Evolutionary conservation across 2,113 vertebrate genomes (phyloP).

Genomic region (Acrocephalus kingi): DNA sequence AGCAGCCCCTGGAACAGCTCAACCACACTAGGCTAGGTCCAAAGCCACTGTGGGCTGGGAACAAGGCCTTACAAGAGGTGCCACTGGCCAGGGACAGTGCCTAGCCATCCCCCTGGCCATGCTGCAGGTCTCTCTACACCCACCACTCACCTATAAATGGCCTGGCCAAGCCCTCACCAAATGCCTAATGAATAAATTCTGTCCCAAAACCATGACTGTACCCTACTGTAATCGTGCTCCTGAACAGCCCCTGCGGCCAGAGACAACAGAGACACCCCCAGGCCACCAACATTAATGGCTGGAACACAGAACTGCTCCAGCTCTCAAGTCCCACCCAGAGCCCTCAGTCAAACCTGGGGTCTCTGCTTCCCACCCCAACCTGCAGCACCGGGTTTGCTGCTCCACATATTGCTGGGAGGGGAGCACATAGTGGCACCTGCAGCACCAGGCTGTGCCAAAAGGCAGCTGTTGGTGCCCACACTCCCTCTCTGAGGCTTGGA

Average conservation of each 20-base stretch:
- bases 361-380: neutral
- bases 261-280: rapidly evolving
- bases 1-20: neutral
- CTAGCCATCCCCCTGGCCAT: neutral
- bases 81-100: neutral
- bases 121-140: neutral
- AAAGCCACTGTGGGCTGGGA: rapidly evolving
- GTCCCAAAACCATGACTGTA: neutral
- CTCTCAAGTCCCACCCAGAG: neutral
- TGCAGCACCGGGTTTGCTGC: rapidly evolving
- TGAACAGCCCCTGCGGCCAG: neutral
- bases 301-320: neutral
- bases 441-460: neutral
- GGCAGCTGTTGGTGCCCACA: neutral
- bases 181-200: neutral
- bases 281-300: neutral
- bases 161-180: neutral
- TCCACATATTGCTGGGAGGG: rapidly evolving
- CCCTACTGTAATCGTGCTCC: neutral
- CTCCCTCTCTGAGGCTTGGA: neutral
- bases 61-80: neutral
- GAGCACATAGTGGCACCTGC: rapidly evolving
- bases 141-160: rapidly evolving
- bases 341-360: neutral
- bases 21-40: neutral